Conservation (phyloP, 2,797 vertebrate genomes). For the Peromyscus melanophrys region DNA sequence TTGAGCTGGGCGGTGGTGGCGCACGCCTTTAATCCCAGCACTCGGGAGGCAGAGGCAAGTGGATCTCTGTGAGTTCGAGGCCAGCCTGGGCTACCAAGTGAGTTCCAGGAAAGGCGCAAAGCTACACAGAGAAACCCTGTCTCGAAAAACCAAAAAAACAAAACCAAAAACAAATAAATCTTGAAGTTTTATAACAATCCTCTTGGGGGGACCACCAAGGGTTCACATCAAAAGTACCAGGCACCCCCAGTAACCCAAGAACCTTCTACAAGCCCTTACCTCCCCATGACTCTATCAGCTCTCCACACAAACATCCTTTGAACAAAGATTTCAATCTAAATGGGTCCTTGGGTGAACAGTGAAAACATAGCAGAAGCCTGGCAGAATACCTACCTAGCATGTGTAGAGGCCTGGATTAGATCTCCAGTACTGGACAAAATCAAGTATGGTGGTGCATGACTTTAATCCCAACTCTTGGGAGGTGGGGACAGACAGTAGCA, state of each 20-base stretch:
- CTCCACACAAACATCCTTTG: not conserved
- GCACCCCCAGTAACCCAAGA: no score
- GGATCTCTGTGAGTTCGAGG: no score
- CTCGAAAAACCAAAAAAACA: no score
- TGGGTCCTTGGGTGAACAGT: not conserved
- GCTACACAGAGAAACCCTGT: no score
- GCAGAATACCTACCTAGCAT: not conserved
- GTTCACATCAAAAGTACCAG: not conserved
- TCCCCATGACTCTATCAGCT: not conserved
- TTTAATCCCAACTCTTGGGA: not conserved
- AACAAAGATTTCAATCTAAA: not conserved
- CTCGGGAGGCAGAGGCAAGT: no score
- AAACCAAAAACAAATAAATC: no score
- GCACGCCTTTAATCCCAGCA: no score
- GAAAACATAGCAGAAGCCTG: not conserved
- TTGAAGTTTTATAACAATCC: not conserved
- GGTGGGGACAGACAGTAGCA: not conserved
- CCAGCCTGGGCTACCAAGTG: no score
- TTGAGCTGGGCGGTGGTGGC: no score
- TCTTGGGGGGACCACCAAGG: not conserved
- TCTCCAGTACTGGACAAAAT: not conserved
- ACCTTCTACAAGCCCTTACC: not conserved
- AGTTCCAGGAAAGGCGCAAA: no score
- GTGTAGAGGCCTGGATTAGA: no score
- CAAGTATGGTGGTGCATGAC: no score